Base-by-base conservation (phyloP, 1,140 invertebrate species). In the Solenopsis invicta region DNA sequence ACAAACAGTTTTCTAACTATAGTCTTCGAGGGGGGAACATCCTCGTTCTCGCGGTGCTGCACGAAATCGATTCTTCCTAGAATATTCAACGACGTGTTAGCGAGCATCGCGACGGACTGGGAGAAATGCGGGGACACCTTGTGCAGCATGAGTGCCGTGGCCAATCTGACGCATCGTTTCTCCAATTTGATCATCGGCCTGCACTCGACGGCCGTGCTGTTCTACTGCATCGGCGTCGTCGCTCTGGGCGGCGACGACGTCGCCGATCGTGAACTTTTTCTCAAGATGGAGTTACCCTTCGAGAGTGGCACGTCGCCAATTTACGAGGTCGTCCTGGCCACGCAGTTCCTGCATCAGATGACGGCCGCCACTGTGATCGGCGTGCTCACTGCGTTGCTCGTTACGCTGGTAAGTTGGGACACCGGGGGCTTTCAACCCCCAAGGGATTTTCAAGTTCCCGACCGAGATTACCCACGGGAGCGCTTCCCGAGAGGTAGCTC, bases 201-300 rank as follows among this genome's bases (percentile, higher is more conserved):
- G 45, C 78, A 86, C 48, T 86, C 85, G 5, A 45, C 29, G 29
- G 77, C 76, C 5, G 54, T 86, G 54, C 4, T 82, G 37, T 62
- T 86, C 48, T 82, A 59, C 18, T 45, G 74, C 1, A 66, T 86
- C 54, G 85, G 62, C 5, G 45, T 86, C 12, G 29, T 86, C 54
- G 76, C 54, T 1, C 18, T 74, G 69, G 24, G 18, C 45, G 5
- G n/a, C 67, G 24, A 50, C 67, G 67, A 48, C 41, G 24, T 0
- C 12, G 29, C 41, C 61, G 12, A 48, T 41, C 71, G 85, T n/a
- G 29, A 88, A 13, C 87, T 90, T 10, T 50, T 86, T 4, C 37
- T 90, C 4, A 88, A 86, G 34, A 90, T 90, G 86, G 89, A 91
- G 4, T 74, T 90, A 52, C 86, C 89, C 16, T 91, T 91, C 54